Percentiles rank a stretch among this genome's conserved stretches.
phyloP scores from a whole-genome alignment of 30 jellyfish, hydroid and myxozoan species.

The Aurelia sp. region DNA sequence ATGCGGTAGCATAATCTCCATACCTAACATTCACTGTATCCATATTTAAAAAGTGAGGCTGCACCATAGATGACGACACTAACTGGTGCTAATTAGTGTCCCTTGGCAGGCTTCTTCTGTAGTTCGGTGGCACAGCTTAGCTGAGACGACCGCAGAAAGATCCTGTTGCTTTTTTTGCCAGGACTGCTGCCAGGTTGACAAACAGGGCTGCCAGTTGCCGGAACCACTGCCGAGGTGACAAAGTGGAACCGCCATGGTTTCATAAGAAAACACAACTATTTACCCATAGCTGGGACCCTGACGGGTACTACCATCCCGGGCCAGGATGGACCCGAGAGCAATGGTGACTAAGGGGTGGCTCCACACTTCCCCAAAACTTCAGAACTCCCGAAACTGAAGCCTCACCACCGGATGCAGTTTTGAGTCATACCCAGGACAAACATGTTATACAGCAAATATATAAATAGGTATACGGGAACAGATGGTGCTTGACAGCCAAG shows the following conservation, averaged over 20 bases:
- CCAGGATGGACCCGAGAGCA: slow-evolving; percentile 56
- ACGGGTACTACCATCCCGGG: slow-evolving; percentile 61
- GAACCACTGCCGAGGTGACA: slow-evolving; percentile 42
- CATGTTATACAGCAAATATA: too few relatives aligned
- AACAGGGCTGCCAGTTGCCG: slow-evolving; percentile 59
- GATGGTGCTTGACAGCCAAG: too few relatives aligned
- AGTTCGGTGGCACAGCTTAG: slow-evolving; percentile 73
- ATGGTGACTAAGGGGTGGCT: slow-evolving; percentile 51
- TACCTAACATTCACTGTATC: slow-evolving; percentile 15
- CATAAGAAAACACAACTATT: slow-evolving; percentile 29
- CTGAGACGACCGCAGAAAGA: slow-evolving; percentile 62
- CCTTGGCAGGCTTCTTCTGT: slow-evolving; percentile 69
- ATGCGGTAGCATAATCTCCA: slow-evolving; percentile 50
- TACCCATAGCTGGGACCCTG: slow-evolving; percentile 50
- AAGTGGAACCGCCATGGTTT: slow-evolving; percentile 43
- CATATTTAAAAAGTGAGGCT: slow-evolving; percentile 60
- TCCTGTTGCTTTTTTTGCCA: slow-evolving; percentile 70
- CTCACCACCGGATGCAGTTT: slow-evolving; percentile 60
- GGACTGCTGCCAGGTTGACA: slow-evolving; percentile 70
- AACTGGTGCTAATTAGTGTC: slow-evolving; percentile 61
- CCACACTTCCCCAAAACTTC: slow-evolving; percentile 61
- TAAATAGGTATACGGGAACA: too few relatives aligned
- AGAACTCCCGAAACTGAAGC: slow-evolving; percentile 59
- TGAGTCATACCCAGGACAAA: slow-evolving; percentile 60
- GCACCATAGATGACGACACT: slow-evolving; percentile 72